phyloP scores from a whole-genome alignment of 2,797 vertebrate species.

The Hemibagrus guttatus region DNA sequence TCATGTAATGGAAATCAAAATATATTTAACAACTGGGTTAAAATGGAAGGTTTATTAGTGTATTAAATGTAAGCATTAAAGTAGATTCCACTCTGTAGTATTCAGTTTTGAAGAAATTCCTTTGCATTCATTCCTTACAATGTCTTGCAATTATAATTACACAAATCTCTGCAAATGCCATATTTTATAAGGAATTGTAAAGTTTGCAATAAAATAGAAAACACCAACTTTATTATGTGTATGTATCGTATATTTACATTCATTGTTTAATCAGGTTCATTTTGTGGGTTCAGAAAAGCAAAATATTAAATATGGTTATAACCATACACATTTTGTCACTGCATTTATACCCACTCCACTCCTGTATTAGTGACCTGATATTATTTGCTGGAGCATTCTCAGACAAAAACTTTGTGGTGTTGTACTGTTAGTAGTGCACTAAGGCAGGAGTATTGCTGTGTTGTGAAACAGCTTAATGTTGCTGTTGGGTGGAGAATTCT shows the following conservation, averaged over 20 bases:
- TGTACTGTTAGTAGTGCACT: neutral
- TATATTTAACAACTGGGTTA: neutral
- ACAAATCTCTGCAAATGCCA: neutral
- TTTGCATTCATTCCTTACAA: neutral
- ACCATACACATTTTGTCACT: neutral
- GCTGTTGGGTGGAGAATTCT: neutral
- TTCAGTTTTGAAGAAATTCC: neutral
- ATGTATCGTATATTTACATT: neutral
- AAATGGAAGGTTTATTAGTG: slow-evolving; percentile 4
- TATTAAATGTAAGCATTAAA: neutral
- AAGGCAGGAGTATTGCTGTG: neutral
- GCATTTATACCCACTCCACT: neutral
- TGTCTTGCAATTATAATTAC: neutral
- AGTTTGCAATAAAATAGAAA: neutral
- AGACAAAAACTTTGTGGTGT: neutral
- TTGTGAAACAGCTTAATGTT: neutral
- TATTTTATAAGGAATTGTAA: neutral
- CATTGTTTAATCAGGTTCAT: too few relatives aligned
- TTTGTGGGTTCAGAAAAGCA: neutral
- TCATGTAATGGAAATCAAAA: neutral
- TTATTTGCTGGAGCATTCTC: neutral
- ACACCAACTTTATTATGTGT: neutral
- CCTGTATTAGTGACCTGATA: neutral
- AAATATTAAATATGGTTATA: neutral
- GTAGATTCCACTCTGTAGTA: neutral